phyloP scores from a whole-genome alignment of 2,113 vertebrate genomes.

The Manacus vitellinus region DNA sequence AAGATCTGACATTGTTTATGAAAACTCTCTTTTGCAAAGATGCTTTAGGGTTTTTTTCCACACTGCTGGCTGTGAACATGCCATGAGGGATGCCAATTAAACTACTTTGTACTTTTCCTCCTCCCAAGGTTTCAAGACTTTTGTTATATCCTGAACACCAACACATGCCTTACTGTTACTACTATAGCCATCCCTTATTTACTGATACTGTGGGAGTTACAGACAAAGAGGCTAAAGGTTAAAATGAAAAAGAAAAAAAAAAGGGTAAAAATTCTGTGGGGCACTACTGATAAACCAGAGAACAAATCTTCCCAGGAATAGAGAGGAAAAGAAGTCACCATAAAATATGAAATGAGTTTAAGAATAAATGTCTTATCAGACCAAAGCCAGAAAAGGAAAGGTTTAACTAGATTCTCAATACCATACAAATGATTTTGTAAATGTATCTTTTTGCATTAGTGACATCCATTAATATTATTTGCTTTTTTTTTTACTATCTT shows the following conservation, averaged over 20 bases:
- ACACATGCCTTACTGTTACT: not conserved
- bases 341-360: not conserved
- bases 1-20: not conserved
- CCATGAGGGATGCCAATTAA: not conserved
- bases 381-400: not conserved
- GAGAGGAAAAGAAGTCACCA: not conserved
- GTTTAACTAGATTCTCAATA: not conserved
- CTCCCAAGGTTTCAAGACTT: not conserved
- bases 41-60: not conserved
- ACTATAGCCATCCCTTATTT: not conserved
- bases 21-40: not conserved
- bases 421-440: not conserved
- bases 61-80: not conserved
- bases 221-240: not conserved
- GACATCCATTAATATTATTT: not conserved
- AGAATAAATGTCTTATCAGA: not conserved
- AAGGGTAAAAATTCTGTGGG: not conserved
- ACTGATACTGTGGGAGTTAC: not conserved
- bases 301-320: not conserved
- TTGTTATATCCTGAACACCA: not conserved
- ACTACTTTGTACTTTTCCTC: not conserved
- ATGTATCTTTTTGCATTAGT: not conserved
- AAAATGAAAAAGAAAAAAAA: not conserved
- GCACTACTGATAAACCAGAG: not conserved
- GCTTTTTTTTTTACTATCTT: not conserved